These are phyloP conservation scores for Mechanitis messenoides DNA, from an alignment of 2,888 invertebrate genomes.

Conservation along the genomic window DNA sequence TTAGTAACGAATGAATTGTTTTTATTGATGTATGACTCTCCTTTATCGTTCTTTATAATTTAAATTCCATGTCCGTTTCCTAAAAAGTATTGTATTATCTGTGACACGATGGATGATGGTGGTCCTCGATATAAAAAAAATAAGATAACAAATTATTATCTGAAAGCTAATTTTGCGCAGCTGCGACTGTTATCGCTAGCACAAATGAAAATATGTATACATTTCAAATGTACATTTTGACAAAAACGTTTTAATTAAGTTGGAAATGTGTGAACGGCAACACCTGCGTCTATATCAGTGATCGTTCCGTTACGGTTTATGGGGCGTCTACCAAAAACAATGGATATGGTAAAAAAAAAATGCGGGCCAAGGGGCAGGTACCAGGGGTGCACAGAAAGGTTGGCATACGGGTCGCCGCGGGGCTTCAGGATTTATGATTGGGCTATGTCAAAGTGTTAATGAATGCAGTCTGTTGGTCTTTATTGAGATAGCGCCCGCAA, in stretches of 20 bases:
- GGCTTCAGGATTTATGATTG: constrained; percentile 74
- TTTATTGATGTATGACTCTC: constrained; percentile 39
- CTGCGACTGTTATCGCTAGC: constrained; percentile 55
- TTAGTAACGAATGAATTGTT: constrained; percentile 35
- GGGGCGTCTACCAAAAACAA: constrained; percentile 69
- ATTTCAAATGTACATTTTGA: constrained; percentile 41
- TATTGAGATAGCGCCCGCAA: constrained; percentile 74
- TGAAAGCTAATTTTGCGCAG: constrained; percentile 52
- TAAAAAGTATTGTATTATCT: constrained; percentile 37
- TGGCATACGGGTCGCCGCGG: constrained; percentile 68
- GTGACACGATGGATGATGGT: constrained; percentile 41
- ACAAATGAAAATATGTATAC: constrained; percentile 45
- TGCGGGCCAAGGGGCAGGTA: constrained; percentile 60
- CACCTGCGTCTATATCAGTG: constrained; percentile 69
- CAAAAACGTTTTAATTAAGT: constrained; percentile 65
- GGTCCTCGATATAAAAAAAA: constrained; percentile 34
- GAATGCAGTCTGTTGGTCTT: constrained; percentile 74
- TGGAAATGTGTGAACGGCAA: constrained; percentile 65
- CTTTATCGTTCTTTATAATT: constrained; percentile 37
- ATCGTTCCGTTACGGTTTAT: constrained; percentile 70
- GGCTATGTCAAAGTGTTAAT: constrained; percentile 74
- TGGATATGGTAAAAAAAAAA: constrained; percentile 72
- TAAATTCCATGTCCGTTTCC: constrained; percentile 34
- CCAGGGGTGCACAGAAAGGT: constrained; percentile 53
- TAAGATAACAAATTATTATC: constrained; percentile 24